These are phyloP conservation scores for Panthera uncia DNA, from an alignment of 2,113 vertebrate species.

Conservation along the genomic window DNA sequence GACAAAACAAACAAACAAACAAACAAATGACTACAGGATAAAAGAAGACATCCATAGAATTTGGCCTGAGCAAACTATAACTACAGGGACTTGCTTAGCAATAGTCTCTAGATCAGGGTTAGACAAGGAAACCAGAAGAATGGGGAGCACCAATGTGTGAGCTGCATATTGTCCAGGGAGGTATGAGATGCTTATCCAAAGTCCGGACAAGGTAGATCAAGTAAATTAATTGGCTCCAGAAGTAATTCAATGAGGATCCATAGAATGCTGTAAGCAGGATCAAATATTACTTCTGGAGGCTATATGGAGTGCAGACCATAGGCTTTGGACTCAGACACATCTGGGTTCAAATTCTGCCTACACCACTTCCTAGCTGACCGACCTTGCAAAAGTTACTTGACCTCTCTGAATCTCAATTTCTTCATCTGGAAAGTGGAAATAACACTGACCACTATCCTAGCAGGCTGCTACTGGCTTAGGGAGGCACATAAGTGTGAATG, in stretches of 20 bases:
- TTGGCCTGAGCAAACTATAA: not conserved
- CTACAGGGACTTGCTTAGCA: not conserved
- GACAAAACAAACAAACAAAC: not conserved
- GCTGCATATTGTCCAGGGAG: not conserved
- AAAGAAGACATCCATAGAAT: not conserved
- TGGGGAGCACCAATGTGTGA: not conserved
- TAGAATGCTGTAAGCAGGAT: not conserved
- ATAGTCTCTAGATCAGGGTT: not conserved
- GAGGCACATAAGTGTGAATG: not conserved
- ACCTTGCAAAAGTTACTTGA: not conserved
- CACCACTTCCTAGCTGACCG: not conserved
- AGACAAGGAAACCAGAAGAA: not conserved
- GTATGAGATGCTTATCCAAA: not conserved
- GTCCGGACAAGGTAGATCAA: not conserved
- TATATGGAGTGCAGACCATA: not conserved
- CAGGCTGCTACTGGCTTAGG: not conserved
- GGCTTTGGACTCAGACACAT: not conserved
- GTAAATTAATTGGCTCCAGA: not conserved
- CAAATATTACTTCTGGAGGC: not conserved
- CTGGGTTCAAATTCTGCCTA: not conserved
- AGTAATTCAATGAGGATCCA: not conserved
- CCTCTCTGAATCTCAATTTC: not conserved
- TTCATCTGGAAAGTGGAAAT: not conserved
- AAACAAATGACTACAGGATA: not conserved
- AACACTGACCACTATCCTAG: not conserved